phyloP scores from a whole-genome alignment of 2,888 invertebrate species.

The Caradrina clavipalpis region DNA sequence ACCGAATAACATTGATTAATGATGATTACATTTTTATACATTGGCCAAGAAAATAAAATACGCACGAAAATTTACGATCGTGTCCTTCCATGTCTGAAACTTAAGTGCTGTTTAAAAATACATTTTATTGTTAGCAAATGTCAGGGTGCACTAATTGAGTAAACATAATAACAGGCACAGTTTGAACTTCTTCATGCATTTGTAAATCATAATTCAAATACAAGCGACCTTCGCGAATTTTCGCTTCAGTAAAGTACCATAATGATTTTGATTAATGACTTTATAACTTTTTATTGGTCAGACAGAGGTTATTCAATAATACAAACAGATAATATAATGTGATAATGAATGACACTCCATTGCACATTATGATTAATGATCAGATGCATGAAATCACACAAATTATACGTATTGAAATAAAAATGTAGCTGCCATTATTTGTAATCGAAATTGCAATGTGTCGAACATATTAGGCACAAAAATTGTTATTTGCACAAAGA shows the following conservation, averaged over 20 bases:
- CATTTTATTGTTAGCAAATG: slow-evolving; percentile 24
- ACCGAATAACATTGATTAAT: slow-evolving; percentile 40
- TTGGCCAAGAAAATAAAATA: slow-evolving; percentile 13
- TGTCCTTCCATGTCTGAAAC: slow-evolving; percentile 17
- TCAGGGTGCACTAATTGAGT: slow-evolving; percentile 24
- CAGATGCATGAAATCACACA: not conserved
- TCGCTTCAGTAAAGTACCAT: too few species aligned
- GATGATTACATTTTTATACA: slow-evolving; percentile 5
- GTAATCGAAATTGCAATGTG: slow-evolving; percentile 2
- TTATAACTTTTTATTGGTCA: slow-evolving; percentile 1
- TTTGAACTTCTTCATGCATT: not conserved
- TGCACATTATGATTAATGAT: slow-evolving; percentile 3
- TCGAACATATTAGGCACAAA: not conserved
- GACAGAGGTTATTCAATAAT: slow-evolving; percentile 8
- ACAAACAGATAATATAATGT: slow-evolving; percentile 12
- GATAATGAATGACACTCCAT: not conserved
- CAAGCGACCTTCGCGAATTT: not conserved
- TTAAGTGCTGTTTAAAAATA: slow-evolving; percentile 10
- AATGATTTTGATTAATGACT: slow-evolving; percentile 15
- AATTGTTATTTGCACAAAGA: slow-evolving; percentile 21
- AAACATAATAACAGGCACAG: slow-evolving; percentile 1
- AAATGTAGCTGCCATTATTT: not conserved
- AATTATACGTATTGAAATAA: not conserved
- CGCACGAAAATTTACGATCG: not conserved
- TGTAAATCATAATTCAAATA: too few species aligned